A percentile compares a stretch with the other conserved stretches of the same genome.
These are phyloP conservation scores for Andrena fulva DNA, from an alignment of 2,888 invertebrate species.

Conservation along the genomic window DNA sequence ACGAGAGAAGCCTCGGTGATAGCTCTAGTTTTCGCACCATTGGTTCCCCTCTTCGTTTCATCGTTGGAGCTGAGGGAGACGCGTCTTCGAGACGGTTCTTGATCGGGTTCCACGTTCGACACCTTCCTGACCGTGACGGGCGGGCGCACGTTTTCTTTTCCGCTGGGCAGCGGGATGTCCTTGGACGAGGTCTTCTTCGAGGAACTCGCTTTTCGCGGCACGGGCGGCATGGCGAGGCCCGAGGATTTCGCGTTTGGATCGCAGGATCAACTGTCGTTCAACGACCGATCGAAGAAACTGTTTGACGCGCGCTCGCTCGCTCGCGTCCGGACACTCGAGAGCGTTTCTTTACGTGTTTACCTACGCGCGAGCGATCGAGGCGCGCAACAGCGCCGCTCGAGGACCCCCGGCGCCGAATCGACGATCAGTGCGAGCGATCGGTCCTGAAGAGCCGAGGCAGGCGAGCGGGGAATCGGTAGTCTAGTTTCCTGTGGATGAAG, in stretches of 20 bases:
- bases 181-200: not conserved
- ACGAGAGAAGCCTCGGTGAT: not conserved
- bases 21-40: not conserved
- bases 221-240: not conserved
- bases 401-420: not conserved
- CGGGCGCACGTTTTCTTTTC: constrained; percentile 41
- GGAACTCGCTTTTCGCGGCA: not conserved
- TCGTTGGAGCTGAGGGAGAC: not conserved
- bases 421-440: not conserved
- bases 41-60: not conserved
- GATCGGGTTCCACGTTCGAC: not conserved
- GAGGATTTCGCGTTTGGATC: not conserved
- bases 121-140: not conserved
- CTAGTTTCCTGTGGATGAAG: constrained; percentile 8
- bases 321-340: constrained; percentile 15
- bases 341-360: constrained; percentile 22
- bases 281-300: not conserved
- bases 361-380: not conserved
- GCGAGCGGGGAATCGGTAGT: not conserved
- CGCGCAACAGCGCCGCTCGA: not conserved
- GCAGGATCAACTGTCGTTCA: too few relatives aligned
- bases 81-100: not conserved
- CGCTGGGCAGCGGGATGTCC: not conserved
- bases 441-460: not conserved
- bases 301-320: not conserved